Evolutionary conservation across 30 jellyfish, hydroid and myxozoan genomes (phyloP), one percentile per base, ranked within the genome.

Genomic region (Aurelia coerulea): DNA sequence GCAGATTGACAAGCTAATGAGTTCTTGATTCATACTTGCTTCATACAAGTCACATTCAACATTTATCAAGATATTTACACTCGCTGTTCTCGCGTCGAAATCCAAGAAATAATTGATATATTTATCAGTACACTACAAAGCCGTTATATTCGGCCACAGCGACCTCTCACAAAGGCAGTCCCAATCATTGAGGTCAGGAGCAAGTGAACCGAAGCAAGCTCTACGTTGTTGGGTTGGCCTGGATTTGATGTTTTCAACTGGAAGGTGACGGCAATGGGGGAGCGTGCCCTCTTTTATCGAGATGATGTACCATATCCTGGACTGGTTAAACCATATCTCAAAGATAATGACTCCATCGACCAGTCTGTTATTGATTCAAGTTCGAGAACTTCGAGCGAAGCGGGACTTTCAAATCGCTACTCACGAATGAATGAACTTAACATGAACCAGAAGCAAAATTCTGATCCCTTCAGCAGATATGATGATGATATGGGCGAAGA

Each of bases 401-500:
- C 34, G 54, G 80, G 42, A 42, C 62, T 52, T 42, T 29, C 88
- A 31, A 75, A 73, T 13, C 50, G 73, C 19, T 75, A 62, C 53
- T 11, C 84, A 32, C 83, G 92, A 89, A 89, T 89, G 97, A 89
- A 89, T 89, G 91, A 68, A 80, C 95, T 59, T 32, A 73, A 78
- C 68, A 72, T 63, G 81, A 87, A 52, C 67, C 92, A 78, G 84
- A 89, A 89, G 83, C 83, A 75, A 68, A 79, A n/a, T 35, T 49
- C 62, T 65, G 92, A 81, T 76, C 97, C 97, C 50, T 89, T 78
- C 90, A 89, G 97, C 79, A 73, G 89, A 46, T 89, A 89, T 49
- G 97, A 89, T 52, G 97, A 89, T 76, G 92, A 89, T 73, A 29
- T 19, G 42, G 97, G 90, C n/a, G 93, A 78, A 66, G 97, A 89